Percentiles rank a stretch among this genome's conserved stretches.
Conservation (phyloP, 2,888 invertebrate species). For the Temnothorax ravouxi region DNA sequence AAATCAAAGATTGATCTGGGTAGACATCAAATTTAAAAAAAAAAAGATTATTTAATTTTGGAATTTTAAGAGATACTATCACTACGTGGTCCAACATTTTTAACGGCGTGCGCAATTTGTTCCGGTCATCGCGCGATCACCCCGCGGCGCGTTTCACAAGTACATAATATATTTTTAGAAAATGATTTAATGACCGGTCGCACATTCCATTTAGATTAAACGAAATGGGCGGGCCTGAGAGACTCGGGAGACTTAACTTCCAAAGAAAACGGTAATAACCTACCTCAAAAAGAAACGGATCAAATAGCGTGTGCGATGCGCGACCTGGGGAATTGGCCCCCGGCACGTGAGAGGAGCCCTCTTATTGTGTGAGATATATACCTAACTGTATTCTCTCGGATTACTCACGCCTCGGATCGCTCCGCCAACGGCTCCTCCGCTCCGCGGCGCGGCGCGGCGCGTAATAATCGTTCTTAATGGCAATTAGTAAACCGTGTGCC, state of each 20-base stretch:
- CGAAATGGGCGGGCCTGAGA: slow-evolving; percentile 26
- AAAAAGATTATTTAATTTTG: neutral
- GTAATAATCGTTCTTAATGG: slow-evolving; percentile 33
- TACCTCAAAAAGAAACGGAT: slow-evolving; percentile 45
- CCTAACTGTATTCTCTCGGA: slow-evolving; percentile 41
- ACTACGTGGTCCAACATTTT: neutral
- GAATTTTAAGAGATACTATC: neutral
- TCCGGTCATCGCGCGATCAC: neutral
- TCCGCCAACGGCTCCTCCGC: neutral
- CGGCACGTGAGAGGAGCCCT: slow-evolving; percentile 25
- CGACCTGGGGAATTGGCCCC: slow-evolving; percentile 31
- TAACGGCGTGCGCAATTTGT: neutral
- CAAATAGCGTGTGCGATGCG: slow-evolving; percentile 45
- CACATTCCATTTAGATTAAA: slow-evolving; percentile 17
- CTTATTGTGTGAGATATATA: slow-evolving; percentile 35
- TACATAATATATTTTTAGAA: slow-evolving; percentile 10
- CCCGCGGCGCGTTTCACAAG: neutral
- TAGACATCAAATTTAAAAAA: neutral
- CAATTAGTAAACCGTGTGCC: slow-evolving; percentile 26
- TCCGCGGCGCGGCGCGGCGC: neutral
- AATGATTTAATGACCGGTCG: neutral
- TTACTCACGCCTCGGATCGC: slow-evolving; percentile 24
- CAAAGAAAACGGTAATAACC: slow-evolving; percentile 43
- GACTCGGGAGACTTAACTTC: neutral
- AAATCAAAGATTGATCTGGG: neutral